Base-by-base conservation (phyloP, 2,113 vertebrate genomes). In the Barbus barbus region DNA sequence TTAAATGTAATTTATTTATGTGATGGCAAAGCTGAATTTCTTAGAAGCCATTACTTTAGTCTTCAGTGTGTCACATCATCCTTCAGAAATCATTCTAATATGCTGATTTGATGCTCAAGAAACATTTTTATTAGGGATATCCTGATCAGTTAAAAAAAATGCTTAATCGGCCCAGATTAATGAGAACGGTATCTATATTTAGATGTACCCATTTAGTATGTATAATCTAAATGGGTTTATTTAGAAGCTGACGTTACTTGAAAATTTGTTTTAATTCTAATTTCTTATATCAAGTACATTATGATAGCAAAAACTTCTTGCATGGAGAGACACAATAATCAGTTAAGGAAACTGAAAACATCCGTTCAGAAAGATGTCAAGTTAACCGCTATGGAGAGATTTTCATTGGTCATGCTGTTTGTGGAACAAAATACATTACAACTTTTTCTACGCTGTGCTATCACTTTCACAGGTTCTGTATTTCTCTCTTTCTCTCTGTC, bases 401-500 rank as follows among this genome's bases (percentile, higher is more conserved):
- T 44, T 33, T n/a, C 53, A 78, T 56, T 60, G 4, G 74, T 46
- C 74, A 83, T 60, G 4, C 26, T 11, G 33, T 75, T 36, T 9
- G 24, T 44, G 41, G 44, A 81, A 81, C 63, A 69, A 53, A 81
- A 53, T 48, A 33, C 18, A 69, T 60, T 31, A 38, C 44, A 31
- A 4, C 26, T 69, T 65, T 18, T 31, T 81, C 77, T 61, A 33
- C 36, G n/a, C 12, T 56, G 24, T 76, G 2, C 18, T 44, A 36
- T 48, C 14, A 18, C 28, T 79, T 86, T 61, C 31, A 9, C 24
- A 36, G 14, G 38, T 33, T 18, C 6, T 14, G 18, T 48, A 77
- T 33, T 51, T 74, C 28, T 44, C 24, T 84, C 24, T 26, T 73
- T 87, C 81, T 87, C 81, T 84, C 24, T 33, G 75, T 87, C 81